Conservation (phyloP, 2,797 vertebrate genomes). For the Channa striata region DNA sequence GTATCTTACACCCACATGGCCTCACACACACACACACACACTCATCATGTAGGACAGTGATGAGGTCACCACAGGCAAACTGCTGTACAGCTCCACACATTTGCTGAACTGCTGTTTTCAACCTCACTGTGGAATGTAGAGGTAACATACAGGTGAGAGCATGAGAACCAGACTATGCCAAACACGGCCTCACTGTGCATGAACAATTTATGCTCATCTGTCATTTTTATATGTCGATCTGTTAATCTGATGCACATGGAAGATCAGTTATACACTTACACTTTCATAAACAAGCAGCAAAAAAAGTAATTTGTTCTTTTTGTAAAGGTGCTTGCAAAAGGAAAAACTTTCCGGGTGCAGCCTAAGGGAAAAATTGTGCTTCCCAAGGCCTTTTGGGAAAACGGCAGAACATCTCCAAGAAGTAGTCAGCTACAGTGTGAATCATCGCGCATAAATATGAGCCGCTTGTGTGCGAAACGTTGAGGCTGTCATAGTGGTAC, state of each 20-base stretch:
- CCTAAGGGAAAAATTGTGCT: conserved; percentile 9
- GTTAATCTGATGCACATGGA: too few relatives aligned
- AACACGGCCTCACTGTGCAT: neutral
- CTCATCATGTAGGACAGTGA: neutral
- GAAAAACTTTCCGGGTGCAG: conserved; percentile 29
- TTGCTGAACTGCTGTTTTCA: conserved; percentile 14
- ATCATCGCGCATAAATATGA: conserved; percentile 48
- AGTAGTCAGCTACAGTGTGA: conserved; percentile 31
- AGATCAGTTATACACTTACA: too few relatives aligned
- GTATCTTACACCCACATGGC: too few relatives aligned
- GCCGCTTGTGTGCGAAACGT: conserved; percentile 28
- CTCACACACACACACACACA: neutral
- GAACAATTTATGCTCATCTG: neutral
- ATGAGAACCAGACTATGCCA: neutral
- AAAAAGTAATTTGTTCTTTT: conserved; percentile 11
- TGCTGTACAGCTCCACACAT: neutral
- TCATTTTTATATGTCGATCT: neutral
- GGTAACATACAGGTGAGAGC: conserved; percentile 9
- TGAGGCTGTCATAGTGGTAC: conserved; percentile 26
- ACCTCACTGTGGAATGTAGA: conserved; percentile 19
- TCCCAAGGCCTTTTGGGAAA: conserved; percentile 31
- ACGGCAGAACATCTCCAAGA: conserved; percentile 35
- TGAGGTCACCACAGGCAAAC: neutral
- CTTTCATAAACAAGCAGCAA: neutral
- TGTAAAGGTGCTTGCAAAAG: conserved; percentile 27